Evolutionary conservation across 1,140 invertebrate genomes (phyloP), one percentile per base, ranked within the genome.

Genomic region (Dinoponera quadriceps): DNA sequence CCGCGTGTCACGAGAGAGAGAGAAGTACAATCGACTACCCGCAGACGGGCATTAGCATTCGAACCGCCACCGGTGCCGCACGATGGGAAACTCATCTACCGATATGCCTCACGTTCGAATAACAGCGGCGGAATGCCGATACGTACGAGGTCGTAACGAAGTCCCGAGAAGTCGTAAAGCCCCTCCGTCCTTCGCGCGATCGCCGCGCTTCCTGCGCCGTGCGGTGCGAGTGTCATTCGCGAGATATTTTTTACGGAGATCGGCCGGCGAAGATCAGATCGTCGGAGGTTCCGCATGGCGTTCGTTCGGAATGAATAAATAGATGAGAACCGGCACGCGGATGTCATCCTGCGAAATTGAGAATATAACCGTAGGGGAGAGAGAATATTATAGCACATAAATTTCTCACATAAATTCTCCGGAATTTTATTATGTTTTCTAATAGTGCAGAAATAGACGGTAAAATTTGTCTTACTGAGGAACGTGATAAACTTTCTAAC

Each of bases 1-100:
- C 66, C 84, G 75, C 63, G 78, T 85, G 83, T 87, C 87, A 83
- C 72, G 86, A 73, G n/a, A 44, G 33, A 33, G 33, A 33, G 38
- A 44, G 16, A 33, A 74, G 29, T 18, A 88, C 86, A 85, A 88
- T 88, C 78, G 83, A 29, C 54, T 86, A 71, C 60, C 66, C 44
- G 59, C 69, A 73, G 65, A 83, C 68, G 73, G 44, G 83, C 87
- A 88, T 88, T 88, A 82, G 87, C 82, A 88, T 88, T 88, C 83
- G 72, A 88, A 83, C 29, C n/a, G 82, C 75, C 29, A 87, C 63
- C 38, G 16, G 51, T 85, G 72, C 72, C 65, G 48, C 75, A 44
- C 38, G 82, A 84, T 84, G 85, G 74, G 85, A 88, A 88, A 87
- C 62, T 88, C 82, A 77, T 74, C 75, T 75, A 75, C 59, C 82